phyloP scores from a whole-genome alignment of 2,888 invertebrate genomes.

The Boloria euphrosyne region DNA sequence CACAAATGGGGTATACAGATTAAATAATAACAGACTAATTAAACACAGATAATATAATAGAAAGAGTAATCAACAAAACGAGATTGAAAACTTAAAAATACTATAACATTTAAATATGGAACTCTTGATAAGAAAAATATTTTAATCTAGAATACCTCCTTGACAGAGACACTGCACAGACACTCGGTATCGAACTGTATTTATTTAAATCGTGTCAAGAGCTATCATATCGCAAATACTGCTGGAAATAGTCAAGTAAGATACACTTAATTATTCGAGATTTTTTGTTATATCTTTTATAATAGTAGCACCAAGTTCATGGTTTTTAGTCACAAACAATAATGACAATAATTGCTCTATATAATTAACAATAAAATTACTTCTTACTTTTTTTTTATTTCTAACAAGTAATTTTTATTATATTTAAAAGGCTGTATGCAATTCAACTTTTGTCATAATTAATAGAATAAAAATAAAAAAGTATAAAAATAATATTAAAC shows the following conservation, averaged over 20 bases:
- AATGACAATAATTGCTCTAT: too few species aligned
- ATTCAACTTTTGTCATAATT: too few species aligned
- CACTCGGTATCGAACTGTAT: conserved; percentile 42
- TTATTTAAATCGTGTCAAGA: conserved; percentile 60
- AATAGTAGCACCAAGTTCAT: too few species aligned
- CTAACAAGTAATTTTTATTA: too few species aligned
- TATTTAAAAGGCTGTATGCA: too few species aligned
- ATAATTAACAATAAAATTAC: too few species aligned
- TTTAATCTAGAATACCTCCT: conserved; percentile 47
- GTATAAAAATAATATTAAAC: background rate
- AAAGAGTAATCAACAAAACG: too few species aligned
- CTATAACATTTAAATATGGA: too few species aligned
- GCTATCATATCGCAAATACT: conserved; percentile 38
- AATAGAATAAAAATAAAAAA: too few species aligned
- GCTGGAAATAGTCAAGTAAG: conserved; percentile 26
- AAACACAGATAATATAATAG: conserved; percentile 9
- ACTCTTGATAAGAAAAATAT: background rate
- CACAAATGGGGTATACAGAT: conserved; percentile 47
- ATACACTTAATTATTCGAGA: conserved; percentile 3
- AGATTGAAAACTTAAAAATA: too few species aligned
- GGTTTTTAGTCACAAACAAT: too few species aligned
- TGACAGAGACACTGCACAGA: conserved; percentile 60
- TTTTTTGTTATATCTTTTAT: background rate
- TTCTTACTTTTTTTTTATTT: too few species aligned
- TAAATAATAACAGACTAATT: conserved; percentile 25